Base-by-base conservation (phyloP, 2,113 vertebrate genomes). In the Ibidorhyncha struthersii region DNA sequence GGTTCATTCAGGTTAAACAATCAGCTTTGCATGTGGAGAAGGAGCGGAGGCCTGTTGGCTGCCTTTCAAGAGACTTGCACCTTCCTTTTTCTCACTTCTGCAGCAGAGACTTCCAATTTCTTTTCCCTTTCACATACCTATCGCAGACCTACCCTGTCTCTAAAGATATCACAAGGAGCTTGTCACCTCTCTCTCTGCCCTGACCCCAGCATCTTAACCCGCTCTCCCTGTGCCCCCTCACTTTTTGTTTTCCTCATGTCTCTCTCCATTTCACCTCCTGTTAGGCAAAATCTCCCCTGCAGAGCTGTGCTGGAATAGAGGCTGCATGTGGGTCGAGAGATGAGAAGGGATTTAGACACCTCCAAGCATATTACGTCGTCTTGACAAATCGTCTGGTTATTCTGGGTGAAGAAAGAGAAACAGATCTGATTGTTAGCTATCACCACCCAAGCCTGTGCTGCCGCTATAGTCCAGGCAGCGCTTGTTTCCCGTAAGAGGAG, bases 401-500 rank as follows among this genome's bases (percentile, higher is more conserved):
- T 73, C 70, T 61, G 52, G 32, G 34, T 71, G 59, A 86, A 36
- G 53, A 14, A 66, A 74, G 38, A 88, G 59, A 90, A 82, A 23
- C 36, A 43, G 36, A 53, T 41, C 87, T 49, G 83, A 47, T 45
- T 65, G 70, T 78, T 32, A 82, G 65, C 84, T 70, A 15, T 78
- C 67, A 26, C 89, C 67, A 47, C 6, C 3, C 23, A 77, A 88
- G 45, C 34, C 69, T 23, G 29, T 12, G 12, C n/a, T 41, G 86
- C 70, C 66, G 82, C 70, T 81, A 8, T 69, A 8, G 34, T 69
- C 63, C 79, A 40, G 43, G 36, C 91, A 61, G 56, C 1, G 0
- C 59, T 89, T 10, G 8, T 74, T 95, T 96, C 95, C 93, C 26
- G 79, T 95, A 95, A 95, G 73, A 88, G 63, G 58, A 80, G 70